phyloP scores from a whole-genome alignment of 2,888 invertebrate species.

The Spilarctia lutea region DNA sequence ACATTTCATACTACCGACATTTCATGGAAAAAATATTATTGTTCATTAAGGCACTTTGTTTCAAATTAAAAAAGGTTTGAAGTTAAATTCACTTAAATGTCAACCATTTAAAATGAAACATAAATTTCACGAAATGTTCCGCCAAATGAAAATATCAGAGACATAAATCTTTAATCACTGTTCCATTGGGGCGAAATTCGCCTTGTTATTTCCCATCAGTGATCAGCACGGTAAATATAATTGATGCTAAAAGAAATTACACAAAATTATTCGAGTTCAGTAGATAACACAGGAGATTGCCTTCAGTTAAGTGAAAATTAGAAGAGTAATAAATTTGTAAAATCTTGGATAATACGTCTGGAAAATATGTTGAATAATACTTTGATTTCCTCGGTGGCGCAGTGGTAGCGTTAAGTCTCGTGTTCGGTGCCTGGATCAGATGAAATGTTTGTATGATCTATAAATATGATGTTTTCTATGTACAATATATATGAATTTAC shows the following conservation, averaged over 20 bases:
- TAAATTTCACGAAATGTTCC: background rate
- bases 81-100: background rate
- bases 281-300: background rate
- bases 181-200: background rate
- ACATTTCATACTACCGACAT: background rate
- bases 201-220: conserved; percentile 1
- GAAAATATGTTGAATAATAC: no score
- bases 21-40: background rate
- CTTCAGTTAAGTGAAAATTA: background rate
- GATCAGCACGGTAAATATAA: background rate
- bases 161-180: background rate
- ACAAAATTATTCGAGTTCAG: background rate
- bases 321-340: background rate
- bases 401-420: no score
- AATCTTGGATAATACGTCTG: background rate
- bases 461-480: no score
- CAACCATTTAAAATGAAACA: background rate
- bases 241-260: background rate
- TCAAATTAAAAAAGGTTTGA: background rate
- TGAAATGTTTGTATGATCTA: no score
- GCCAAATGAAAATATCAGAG: background rate
- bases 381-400: no score
- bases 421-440: no score
- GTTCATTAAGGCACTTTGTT: background rate
- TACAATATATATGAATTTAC: no score